phyloP scores from a whole-genome alignment of 2,888 invertebrate species.

The Hirtodrosophila trivittata region DNA sequence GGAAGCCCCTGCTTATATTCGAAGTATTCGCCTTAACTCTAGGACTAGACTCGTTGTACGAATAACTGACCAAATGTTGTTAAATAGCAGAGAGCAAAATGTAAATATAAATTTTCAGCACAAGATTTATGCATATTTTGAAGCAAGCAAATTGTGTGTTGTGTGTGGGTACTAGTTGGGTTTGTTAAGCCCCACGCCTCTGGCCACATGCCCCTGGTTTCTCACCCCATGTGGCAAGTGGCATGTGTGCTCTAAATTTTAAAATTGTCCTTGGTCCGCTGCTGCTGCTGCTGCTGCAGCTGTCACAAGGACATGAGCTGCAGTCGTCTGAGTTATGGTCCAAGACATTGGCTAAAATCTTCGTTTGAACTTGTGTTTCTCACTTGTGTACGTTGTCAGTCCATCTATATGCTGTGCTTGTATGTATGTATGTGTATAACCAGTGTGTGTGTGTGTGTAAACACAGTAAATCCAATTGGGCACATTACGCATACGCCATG shows the following conservation, averaged over 20 bases:
- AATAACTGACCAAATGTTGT: conserved; percentile 75
- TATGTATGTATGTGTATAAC: conserved; percentile 14
- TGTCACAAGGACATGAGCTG: conserved; percentile 79
- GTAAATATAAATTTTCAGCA: conserved; percentile 77
- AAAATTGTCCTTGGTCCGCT: conserved; percentile 65
- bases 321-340: conserved; percentile 59
- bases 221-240: conserved; percentile 29
- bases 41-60: background rate
- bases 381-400: conserved; percentile 14
- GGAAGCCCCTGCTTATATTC: conserved; percentile 21
- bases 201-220: background rate
- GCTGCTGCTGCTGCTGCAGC: conserved; percentile 56
- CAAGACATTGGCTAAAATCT: conserved; percentile 63
- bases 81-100: conserved; percentile 78
- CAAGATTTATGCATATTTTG: conserved; percentile 79
- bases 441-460: conserved; percentile 16
- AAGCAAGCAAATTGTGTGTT: conserved; percentile 38
- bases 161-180: conserved; percentile 3
- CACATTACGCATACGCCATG: conserved; percentile 75
- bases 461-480: conserved; percentile 41
- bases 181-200: conserved; percentile 1
- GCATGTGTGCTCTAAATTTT: conserved; percentile 72
- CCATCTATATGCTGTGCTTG: conserved; percentile 12
- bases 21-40: conserved; percentile 15
- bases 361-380: conserved; percentile 31